Conservation (phyloP, 2,888 invertebrate genomes). For the Thymelicus acteon region DNA sequence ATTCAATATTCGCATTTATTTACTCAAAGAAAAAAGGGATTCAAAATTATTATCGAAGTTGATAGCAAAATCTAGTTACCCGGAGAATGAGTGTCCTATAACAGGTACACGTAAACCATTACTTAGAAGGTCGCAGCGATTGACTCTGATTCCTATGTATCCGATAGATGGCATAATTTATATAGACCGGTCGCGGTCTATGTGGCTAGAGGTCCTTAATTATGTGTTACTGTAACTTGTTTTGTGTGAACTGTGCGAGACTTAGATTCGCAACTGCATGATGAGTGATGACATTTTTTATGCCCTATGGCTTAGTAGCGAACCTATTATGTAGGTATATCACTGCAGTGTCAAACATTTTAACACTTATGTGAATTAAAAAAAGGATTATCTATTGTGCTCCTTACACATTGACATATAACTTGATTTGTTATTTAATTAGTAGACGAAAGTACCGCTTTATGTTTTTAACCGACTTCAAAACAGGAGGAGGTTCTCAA, state of each 20-base stretch:
- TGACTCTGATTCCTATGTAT: slow-evolving; percentile 7
- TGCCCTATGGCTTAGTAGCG: neutral
- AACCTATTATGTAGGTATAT: no score
- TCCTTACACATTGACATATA: no score
- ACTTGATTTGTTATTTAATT: no score
- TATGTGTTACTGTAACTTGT: slow-evolving; percentile 24
- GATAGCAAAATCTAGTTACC: slow-evolving; percentile 18
- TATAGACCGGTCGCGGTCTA: slow-evolving; percentile 9
- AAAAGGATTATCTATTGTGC: no score
- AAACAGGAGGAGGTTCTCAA: no score
- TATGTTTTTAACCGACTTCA: no score
- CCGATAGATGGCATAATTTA: slow-evolving; percentile 24
- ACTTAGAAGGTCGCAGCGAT: slow-evolving; percentile 18
- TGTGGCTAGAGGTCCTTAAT: slow-evolving; percentile 21
- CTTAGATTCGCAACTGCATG: neutral
- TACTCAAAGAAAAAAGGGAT: no score
- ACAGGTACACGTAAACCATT: slow-evolving; percentile 9
- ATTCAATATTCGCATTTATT: no score
- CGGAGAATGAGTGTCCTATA: slow-evolving; percentile 22
- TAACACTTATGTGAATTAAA: no score
- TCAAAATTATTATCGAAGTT: neutral
- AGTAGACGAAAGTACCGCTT: no score
- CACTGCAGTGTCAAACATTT: no score
- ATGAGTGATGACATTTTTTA: neutral
- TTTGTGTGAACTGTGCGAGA: slow-evolving; percentile 20